Evolutionary conservation across 2,113 vertebrate species (phyloP), one percentile per base, ranked within the genome.

Genomic region (Ceyx cyanopectus): DNA sequence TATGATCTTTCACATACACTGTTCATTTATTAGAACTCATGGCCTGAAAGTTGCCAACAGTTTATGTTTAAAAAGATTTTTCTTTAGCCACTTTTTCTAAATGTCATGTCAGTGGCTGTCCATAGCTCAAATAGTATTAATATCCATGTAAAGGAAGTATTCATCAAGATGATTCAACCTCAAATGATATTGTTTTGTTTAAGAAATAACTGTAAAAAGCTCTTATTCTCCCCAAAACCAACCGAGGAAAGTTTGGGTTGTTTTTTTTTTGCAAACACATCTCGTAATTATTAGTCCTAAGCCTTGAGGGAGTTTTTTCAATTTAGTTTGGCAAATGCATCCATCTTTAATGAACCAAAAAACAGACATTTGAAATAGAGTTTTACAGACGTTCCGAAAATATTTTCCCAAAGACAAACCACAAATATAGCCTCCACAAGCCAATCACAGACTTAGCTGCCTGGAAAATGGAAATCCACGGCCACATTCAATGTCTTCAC

Each of bases 311-410:
- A 1, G 0, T 68, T 85, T 67, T 90, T 80, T 51, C 20, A 50
- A 29, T 75, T 87, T 66, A 53, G 24, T 89, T 74, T 87, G 54
- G 53, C 1, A 0, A 87, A 72, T 10, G 34, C 5, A 27, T 69
- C 85, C 40, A 63, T 75, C 37, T 72, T 53, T 37, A 85, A 85
- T 63, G 3, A 88, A 58, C 24, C 63, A 89, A 94, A 82, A 9
- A 0, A 0, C 17, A 95, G 32, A 57, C 4, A 79, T 54, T 27
- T 90, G 53, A 82, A 93, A 81, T 19, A 89, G 27, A 6, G 7
- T 72, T 95, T 88, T 91, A 74, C 85, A 85, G 93, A 89, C 83
- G 60, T 85, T 95, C 83, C 60, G 51, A 87, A 91, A 95, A 83
- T 83, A 82, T 93, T 91, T 87, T 77, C 67, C 50, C 41, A 41